Base-by-base conservation (phyloP, 2,797 vertebrate species). In the Poeciliopsis presidionis region DNA sequence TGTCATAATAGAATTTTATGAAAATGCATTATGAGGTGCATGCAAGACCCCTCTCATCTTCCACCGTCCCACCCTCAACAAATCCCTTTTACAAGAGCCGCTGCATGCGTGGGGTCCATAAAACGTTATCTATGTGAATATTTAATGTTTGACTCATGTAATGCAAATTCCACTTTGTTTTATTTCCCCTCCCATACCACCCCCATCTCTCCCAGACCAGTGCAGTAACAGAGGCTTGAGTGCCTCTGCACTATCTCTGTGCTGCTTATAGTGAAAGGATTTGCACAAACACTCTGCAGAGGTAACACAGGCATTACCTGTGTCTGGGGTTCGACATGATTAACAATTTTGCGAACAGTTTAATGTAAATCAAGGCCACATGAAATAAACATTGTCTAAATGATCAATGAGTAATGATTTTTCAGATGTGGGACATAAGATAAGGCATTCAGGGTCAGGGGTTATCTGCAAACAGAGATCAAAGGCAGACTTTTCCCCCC, bases 141-240 rank as follows among this genome's bases (percentile, higher is more conserved):
- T 92, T 94, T 93, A 93, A 94, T 91, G 80, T 73, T 45, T 61
- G 75, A 85, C 83, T 93, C 90, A 87, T 94, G 90, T 90, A 91
- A 93, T 93, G 89, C 89, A 94, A 90, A 93, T 93, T 87, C 83
- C 67, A 75, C 83, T 93, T 87, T 89, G 86, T 93, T 92, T 92
- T 92, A 93, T 94, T 94, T 7, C 16, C 4, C 0, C 14, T 1
- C 47, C 18, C 7, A 1, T 13, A 4, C 13, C 45, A 30, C 47
- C 47, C 2, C 39, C 39, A 41, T 16, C 20, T 55, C 87, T 76
- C 76, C 65, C 78, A 55, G 81, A 80, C 61, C 79, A 90, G 82
- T 69, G 76, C 73, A 75, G 67, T 5, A 13, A 82, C 81, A 75
- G 79, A 86, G 30, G 30, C 30, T 30, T 30, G 30, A 30, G 30